Conservation (phyloP, 2,113 vertebrate species). For the Laterallus jamaicensis region DNA sequence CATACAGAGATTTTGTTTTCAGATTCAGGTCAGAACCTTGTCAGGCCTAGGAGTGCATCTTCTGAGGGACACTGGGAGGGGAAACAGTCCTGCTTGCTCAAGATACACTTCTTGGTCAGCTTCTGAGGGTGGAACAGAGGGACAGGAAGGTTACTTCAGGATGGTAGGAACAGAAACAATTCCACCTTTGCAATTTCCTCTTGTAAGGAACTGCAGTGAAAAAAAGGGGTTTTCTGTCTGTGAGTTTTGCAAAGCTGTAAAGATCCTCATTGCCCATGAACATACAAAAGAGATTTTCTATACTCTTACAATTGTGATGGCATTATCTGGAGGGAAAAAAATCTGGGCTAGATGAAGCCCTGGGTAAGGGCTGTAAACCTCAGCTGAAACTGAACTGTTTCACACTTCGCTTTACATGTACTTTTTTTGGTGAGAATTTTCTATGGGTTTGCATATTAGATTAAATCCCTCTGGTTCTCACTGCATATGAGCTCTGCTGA, state of each 20-base stretch:
- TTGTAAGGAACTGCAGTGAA: not conserved
- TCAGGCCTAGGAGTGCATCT: not conserved
- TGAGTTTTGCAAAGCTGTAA: not conserved
- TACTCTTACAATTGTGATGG: not conserved
- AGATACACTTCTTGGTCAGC: not conserved
- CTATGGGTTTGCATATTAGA: not conserved
- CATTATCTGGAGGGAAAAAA: not conserved
- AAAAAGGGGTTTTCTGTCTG: not conserved
- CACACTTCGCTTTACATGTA: not conserved
- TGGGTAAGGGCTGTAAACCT: not conserved
- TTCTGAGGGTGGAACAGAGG: not conserved
- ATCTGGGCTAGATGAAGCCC: not conserved
- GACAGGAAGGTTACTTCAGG: not conserved
- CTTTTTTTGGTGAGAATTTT: not conserved
- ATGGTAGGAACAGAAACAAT: not conserved
- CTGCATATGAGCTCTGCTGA: not conserved
- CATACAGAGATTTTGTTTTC: not conserved
- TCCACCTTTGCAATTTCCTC: not conserved
- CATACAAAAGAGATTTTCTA: not conserved
- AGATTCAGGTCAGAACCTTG: not conserved
- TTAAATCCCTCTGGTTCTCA: not conserved
- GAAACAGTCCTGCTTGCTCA: not conserved
- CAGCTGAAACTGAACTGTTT: not conserved
- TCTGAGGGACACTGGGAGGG: not conserved
- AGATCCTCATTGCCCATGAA: not conserved